A percentile compares a stretch with the other conserved stretches of the same genome.
Evolutionary conservation across 2,113 vertebrate genomes (phyloP).

Genomic region (Pao palembangensis): DNA sequence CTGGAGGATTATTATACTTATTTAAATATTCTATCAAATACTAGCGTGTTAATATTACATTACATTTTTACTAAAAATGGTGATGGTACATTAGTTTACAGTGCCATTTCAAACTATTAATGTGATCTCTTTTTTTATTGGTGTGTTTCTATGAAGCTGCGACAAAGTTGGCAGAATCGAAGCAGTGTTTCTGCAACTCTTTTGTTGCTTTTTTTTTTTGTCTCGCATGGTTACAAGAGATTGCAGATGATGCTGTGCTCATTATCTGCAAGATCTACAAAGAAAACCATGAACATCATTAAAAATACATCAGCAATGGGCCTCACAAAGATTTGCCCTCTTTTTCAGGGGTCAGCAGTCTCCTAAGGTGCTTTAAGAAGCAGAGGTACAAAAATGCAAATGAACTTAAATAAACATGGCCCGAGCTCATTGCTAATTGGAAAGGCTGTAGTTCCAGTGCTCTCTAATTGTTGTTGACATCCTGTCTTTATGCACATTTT

Average conservation of each 20-base stretch:
- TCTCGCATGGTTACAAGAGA: too few species aligned
- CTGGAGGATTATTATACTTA: too few species aligned
- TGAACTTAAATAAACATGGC: slow-evolving; percentile 30
- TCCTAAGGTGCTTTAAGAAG: slow-evolving; percentile 18
- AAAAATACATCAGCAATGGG: slow-evolving; percentile 28
- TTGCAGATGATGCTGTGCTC: slow-evolving; percentile 5
- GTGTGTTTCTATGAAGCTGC: too few species aligned
- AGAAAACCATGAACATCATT: slow-evolving; percentile 40
- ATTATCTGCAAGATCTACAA: slow-evolving; percentile 35
- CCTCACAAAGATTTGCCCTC: slow-evolving; percentile 15
- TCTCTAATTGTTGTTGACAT: slow-evolving; percentile 19
- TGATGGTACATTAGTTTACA: too few species aligned
- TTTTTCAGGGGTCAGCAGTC: slow-evolving; percentile 15
- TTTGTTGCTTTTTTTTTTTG: too few species aligned
- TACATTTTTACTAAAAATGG: too few species aligned
- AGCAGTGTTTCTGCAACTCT: too few species aligned
- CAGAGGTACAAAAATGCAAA: slow-evolving; percentile 27
- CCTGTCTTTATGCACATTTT: slow-evolving; percentile 23
- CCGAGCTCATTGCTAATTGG: slow-evolving; percentile 19
- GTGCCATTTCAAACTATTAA: too few species aligned
- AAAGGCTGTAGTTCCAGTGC: slow-evolving; percentile 3
- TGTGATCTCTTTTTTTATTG: too few species aligned
- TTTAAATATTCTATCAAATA: too few species aligned
- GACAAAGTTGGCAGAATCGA: too few species aligned
- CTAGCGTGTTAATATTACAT: too few species aligned